Base-by-base conservation (phyloP, 1,140 invertebrate genomes). In the Diabrotica virgifera region DNA sequence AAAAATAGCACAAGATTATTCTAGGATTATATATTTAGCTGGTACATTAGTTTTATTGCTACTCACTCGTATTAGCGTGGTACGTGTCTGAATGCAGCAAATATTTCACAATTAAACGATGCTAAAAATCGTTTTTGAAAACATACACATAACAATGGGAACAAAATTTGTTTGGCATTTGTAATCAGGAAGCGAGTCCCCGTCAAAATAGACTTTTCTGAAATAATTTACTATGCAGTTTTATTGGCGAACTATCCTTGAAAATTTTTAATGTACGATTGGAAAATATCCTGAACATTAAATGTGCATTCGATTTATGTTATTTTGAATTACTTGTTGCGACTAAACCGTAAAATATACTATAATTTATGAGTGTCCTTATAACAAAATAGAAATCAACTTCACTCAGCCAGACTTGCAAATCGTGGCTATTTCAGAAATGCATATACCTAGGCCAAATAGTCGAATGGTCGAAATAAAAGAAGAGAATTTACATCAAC, bases 121-220 rank as follows among this genome's bases (percentile, higher is more conserved):
- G 40, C n/a, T 46, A 46, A 46, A 46, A 46, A n/a, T 46, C 40
- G 40, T n/a, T 46, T 46, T 46, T n/a, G 40, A 46, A 46, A 46
- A 46, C n/a, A 46, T n/a, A 46, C 40, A 46, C 40, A 5, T 10
- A 46, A 46, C 40, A 46, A 46, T n/a, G 40, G n/a, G 2, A 8
- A 46, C 8, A 46, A 46, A 46, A 10, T 10, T 10, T 46, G 40
- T 46, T 46, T 46, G 8, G 40, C n/a, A 10, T 46, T 46, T 46
- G 24, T 46, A 46, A 46, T 46, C 40, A 46, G 40, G 40, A 46
- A 46, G n/a, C n/a, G 40, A 8, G 40, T 46, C n/a, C 40, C 40
- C 40, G 40, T 46, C 40, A 46, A 46, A 46, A 46, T 46, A 46
- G 40, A 46, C 40, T 46, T 46, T 46, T 46, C 40, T 46, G 6